Evolutionary conservation across 2,797 vertebrate species (phyloP).

Genomic region (Takifugu rubripes): DNA sequence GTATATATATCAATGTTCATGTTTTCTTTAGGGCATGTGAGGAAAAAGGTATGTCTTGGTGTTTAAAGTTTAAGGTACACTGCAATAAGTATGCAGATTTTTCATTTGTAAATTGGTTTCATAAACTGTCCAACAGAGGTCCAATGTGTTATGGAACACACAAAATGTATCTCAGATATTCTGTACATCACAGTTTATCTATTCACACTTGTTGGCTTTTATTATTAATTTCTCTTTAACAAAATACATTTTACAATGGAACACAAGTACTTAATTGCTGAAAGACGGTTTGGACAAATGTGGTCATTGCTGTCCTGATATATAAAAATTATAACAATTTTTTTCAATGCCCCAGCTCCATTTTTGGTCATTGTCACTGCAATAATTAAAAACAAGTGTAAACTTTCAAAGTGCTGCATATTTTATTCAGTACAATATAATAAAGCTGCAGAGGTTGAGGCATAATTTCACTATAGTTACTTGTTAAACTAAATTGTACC

Average conservation of each 20-base stretch:
- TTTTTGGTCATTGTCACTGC: slow-evolving; percentile 29
- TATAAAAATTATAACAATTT: neutral
- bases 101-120: slow-evolving; percentile 15
- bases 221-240: neutral
- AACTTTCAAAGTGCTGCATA: neutral
- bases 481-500: too few species aligned
- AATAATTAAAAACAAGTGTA: slow-evolving; percentile 53
- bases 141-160: neutral
- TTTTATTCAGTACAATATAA: neutral
- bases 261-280: too few species aligned
- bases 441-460: too few species aligned
- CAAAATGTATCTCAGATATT: slow-evolving; percentile 3
- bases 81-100: slow-evolving; percentile 7
- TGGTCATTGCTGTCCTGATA: slow-evolving; percentile 1
- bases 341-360: slow-evolving; percentile 23
- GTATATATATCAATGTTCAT: slow-evolving; percentile 46
- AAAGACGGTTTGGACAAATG: neutral
- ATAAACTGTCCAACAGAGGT: slow-evolving; percentile 11
- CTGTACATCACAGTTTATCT: slow-evolving; percentile 3
- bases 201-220: slow-evolving; percentile 2
- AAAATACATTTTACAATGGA: too few species aligned
- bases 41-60: slow-evolving; percentile 18
- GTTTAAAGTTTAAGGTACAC: slow-evolving; percentile 30
- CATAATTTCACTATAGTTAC: too few species aligned
- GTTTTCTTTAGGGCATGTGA: slow-evolving; percentile 26